Evolutionary conservation across 2,113 vertebrate genomes (phyloP).

Genomic region (Pedetes capensis): DNA sequence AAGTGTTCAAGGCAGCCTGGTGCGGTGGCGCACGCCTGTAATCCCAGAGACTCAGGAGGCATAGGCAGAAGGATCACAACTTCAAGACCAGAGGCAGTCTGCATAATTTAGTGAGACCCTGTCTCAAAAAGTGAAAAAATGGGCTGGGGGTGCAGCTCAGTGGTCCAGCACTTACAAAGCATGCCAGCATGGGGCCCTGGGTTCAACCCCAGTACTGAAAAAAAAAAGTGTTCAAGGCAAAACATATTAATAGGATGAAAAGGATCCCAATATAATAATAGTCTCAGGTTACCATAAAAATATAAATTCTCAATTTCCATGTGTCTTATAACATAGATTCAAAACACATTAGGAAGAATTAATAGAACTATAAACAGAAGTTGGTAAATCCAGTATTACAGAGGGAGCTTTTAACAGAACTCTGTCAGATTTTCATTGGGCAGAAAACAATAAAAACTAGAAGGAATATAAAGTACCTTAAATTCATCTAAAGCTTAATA

Average conservation of each 20-base stretch:
- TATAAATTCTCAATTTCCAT: no score
- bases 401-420: neutral
- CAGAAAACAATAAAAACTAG: neutral
- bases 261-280: neutral
- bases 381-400: neutral
- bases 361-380: neutral
- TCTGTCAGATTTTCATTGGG: neutral
- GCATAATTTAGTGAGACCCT: no score
- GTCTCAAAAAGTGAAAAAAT: no score
- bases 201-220: no score
- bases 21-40: no score
- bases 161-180: no score
- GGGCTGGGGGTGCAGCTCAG: no score
- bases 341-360: neutral
- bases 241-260: neutral
- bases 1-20: no score
- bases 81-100: no score
- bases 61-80: no score
- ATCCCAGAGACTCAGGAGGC: no score
- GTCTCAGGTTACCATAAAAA: neutral
- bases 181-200: no score
- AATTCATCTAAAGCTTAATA: neutral
- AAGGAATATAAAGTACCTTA: neutral
- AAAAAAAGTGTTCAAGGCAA: neutral
- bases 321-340: neutral